A percentile compares a stretch with the other conserved stretches of the same genome.
These are phyloP conservation scores for Drosophila basisetae DNA, from an alignment of 2,888 invertebrate genomes.

Conservation along the genomic window DNA sequence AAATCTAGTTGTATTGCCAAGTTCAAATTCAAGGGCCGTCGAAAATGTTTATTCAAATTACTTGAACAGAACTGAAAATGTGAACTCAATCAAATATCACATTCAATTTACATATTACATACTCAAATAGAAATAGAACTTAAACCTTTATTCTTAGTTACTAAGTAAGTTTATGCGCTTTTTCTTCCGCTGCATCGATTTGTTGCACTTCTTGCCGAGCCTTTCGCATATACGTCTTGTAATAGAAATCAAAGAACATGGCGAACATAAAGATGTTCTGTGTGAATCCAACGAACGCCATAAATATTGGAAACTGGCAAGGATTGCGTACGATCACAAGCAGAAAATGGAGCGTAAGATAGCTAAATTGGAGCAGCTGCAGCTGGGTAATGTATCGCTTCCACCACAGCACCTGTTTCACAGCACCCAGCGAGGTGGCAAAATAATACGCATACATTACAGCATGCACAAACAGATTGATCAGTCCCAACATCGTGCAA, in stretches of 20 bases:
- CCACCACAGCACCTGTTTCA: conserved; percentile 91
- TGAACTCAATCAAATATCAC: conserved; percentile 26
- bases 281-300: conserved; percentile 76
- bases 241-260: conserved; percentile 84
- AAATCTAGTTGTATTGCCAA: conserved; percentile 23
- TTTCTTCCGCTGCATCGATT: not conserved
- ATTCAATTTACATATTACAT: conserved; percentile 45
- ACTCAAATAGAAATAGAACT: conserved; percentile 21
- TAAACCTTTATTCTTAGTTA: conserved; percentile 24
- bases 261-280: conserved; percentile 85
- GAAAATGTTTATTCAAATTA: conserved; percentile 69
- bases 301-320: conserved; percentile 73
- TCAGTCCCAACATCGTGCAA: conserved; percentile 89
- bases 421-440: conserved; percentile 90
- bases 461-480: conserved; percentile 92
- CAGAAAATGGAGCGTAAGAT: conserved; percentile 87
- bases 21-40: conserved; percentile 43
- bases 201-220: not conserved
- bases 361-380: conserved; percentile 91
- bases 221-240: conserved; percentile 76
- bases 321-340: conserved; percentile 78
- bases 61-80: conserved; percentile 33
- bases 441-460: conserved; percentile 95
- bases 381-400: conserved; percentile 94
- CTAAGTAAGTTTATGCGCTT: conserved; percentile 43